Evolutionary conservation across 2,797 vertebrate species (phyloP).

Genomic region (Melanitta fusca): DNA sequence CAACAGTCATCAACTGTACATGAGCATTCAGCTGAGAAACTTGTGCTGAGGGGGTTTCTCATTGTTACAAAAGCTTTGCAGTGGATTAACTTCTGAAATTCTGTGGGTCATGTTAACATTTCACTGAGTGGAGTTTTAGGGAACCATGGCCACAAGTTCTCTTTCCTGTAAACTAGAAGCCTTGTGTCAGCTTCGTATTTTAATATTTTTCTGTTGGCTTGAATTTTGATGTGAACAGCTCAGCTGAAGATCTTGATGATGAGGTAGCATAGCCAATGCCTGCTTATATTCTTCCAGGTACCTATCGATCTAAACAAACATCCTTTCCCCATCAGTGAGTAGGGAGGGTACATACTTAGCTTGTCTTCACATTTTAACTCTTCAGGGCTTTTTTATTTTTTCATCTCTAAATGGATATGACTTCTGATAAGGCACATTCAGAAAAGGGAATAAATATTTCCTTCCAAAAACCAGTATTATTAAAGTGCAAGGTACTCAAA

Average conservation of each 20-base stretch:
- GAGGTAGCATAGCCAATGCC: neutral
- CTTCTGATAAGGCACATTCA: neutral
- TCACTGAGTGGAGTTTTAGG: neutral
- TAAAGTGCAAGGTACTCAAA: neutral
- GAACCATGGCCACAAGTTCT: accelerated
- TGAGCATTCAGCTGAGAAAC: neutral
- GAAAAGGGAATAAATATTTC: neutral
- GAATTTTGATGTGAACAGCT: neutral
- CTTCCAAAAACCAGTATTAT: neutral
- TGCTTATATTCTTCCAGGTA: neutral
- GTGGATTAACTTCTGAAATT: neutral
- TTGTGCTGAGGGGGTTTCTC: neutral
- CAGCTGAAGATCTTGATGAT: neutral
- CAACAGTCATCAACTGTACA: neutral
- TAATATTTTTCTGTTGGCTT: neutral
- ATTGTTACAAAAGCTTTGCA: neutral
- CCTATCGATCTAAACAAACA: neutral
- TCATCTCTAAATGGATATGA: neutral
- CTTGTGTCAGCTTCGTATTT: neutral
- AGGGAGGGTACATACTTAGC: neutral
- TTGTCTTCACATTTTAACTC: neutral
- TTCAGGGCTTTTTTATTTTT: neutral
- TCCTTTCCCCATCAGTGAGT: neutral
- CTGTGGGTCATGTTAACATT: neutral
- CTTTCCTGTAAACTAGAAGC: neutral